Evolutionary conservation across 2,797 vertebrate genomes (phyloP), one percentile per base, ranked within the genome.

Genomic region (Muscicapa striata): DNA sequence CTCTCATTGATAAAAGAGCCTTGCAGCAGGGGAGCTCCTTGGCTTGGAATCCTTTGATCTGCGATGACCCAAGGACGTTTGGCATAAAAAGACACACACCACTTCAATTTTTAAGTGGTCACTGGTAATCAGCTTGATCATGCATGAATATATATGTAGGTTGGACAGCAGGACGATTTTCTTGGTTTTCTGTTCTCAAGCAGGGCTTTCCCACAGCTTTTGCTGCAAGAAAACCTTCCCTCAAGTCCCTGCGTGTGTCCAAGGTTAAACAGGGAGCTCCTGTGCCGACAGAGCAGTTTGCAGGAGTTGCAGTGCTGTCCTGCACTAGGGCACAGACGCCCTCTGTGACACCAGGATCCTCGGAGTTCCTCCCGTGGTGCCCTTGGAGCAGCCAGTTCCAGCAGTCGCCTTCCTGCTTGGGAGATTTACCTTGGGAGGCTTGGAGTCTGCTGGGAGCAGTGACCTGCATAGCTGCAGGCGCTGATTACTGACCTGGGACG

Each of bases 391-490:
- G 51, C 4, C 58, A 36, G 10, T 64, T 87, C 41, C 62, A 66
- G 26, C 46, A 66, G 54, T 15, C 12, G 6, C 11, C 22, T 82
- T 64, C 64, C 61, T 64, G 51, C 16, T 34, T 43, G 34, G 34
- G 30, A 58, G 76, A 43, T 78, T 73, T 61, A 43, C 66, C 48
- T 58, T 69, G 23, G 13, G 27, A 84, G 69, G 41, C 36, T 86
- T 76, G 36, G 52, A 29, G 57, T 63, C 55, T 63, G 30, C 49
- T 55, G 30, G 23, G 13, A 92, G 76, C 73, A 57, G 51, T 61
- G 79, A 73, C 86, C 74, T 94, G 95, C 94, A 91, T 93, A 86
- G 89, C 94, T 90, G 30, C 57, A 67, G 95, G 87, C 63, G 0
- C 48, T 57, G 70, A 93, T 94, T 93, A 59, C 54, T 59, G 85